phyloP scores from a whole-genome alignment of 2,113 vertebrate genomes.

The Sylvia atricapilla region DNA sequence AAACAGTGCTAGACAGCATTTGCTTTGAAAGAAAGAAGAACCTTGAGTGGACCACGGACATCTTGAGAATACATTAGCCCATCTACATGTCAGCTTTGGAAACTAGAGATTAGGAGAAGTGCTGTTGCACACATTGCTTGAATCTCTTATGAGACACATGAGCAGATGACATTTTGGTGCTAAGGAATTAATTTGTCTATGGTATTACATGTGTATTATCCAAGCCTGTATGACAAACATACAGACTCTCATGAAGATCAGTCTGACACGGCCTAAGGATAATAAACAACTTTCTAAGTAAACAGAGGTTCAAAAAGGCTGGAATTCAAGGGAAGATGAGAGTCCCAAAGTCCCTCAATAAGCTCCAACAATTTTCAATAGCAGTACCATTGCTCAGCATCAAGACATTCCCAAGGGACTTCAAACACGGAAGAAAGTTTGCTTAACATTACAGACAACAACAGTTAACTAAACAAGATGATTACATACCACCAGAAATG shows the following conservation, averaged over 20 bases:
- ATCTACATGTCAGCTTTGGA: not conserved
- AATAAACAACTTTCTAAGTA: not conserved
- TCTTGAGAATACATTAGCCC: not conserved
- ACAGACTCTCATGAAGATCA: not conserved
- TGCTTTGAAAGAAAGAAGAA: not conserved
- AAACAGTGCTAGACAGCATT: not conserved
- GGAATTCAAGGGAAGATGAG: not conserved
- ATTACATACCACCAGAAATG: constrained; percentile 81
- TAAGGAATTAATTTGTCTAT: not conserved
- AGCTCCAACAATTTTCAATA: not conserved
- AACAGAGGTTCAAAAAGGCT: not conserved
- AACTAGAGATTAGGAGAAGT: not conserved
- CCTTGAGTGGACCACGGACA: not conserved
- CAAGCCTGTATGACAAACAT: not conserved
- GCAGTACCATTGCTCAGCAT: not conserved
- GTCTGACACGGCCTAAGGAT: not conserved
- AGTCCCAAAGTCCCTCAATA: not conserved
- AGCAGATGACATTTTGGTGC: not conserved
- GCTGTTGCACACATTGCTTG: not conserved
- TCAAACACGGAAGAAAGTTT: not conserved
- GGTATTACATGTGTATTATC: rapidly evolving
- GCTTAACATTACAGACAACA: not conserved
- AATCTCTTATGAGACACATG: not conserved
- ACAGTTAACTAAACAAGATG: not conserved
- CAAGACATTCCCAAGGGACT: not conserved